Percentiles rank a stretch among this genome's conserved stretches.
Conservation (phyloP, 1,140 invertebrate genomes). For the Drosophila azteca region DNA sequence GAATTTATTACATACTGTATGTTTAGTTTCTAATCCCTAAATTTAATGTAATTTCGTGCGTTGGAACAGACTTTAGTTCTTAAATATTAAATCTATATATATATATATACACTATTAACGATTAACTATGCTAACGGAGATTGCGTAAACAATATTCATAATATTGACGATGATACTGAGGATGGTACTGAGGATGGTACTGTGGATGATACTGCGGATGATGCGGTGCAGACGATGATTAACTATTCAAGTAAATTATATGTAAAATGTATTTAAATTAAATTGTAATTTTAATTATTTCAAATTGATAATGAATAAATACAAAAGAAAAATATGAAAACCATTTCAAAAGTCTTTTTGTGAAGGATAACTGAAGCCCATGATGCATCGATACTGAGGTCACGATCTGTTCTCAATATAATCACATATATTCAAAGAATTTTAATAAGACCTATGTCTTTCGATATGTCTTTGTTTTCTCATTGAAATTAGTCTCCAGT, state of each 20-base stretch:
- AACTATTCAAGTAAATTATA: constrained; percentile 70
- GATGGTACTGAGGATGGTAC: constrained; percentile 38
- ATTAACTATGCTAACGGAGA: constrained; percentile 50
- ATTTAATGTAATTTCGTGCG: constrained; percentile 67
- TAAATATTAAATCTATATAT: constrained; percentile 35
- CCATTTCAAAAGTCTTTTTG: constrained; percentile 4
- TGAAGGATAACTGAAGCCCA: no score
- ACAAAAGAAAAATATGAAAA: constrained; percentile 53
- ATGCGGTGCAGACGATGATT: constrained; percentile 30
- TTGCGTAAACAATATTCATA: constrained; percentile 47
- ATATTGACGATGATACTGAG: constrained; percentile 32
- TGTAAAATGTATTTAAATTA: constrained; percentile 81
- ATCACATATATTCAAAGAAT: no score
- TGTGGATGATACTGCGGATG: constrained; percentile 10
- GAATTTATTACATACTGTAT: constrained; percentile 79
- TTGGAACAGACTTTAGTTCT: constrained; percentile 66
- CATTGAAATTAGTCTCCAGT: no score
- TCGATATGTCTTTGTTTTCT: no score
- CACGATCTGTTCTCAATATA: no score
- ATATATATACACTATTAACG: constrained; percentile 42
- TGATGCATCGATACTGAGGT: no score
- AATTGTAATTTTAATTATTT: constrained; percentile 83
- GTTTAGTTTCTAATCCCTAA: constrained; percentile 67
- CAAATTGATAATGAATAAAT: constrained; percentile 79
- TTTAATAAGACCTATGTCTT: no score